A percentile compares a stretch with the other conserved stretches of the same genome.
Evolutionary conservation across 2,113 vertebrate species (phyloP).

Genomic region (Equus przewalskii): DNA sequence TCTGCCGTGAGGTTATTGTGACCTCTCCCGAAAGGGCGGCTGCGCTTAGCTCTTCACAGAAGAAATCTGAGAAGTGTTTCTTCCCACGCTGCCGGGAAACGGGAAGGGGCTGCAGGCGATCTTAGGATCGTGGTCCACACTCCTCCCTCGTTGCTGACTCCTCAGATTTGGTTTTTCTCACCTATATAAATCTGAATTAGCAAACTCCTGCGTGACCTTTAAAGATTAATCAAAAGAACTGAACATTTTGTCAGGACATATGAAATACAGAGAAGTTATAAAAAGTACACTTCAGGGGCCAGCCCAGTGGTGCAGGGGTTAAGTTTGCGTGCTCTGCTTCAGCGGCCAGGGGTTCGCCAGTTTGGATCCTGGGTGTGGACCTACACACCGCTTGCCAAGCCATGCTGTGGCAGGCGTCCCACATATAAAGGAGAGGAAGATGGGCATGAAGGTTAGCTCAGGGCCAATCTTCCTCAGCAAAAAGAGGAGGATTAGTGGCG

Average conservation of each 20-base stretch:
- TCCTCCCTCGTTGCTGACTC: not conserved
- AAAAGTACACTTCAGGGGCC: not conserved
- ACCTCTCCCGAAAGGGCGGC: not conserved
- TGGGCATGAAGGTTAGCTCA: too few relatives aligned
- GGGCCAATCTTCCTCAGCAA: too few relatives aligned
- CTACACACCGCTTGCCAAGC: too few relatives aligned
- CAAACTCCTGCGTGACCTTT: not conserved
- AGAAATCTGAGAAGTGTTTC: not conserved
- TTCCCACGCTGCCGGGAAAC: not conserved
- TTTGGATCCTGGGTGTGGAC: too few relatives aligned
- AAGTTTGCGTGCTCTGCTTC: too few relatives aligned
- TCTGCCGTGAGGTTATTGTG: not conserved
- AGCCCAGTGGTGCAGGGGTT: too few relatives aligned
- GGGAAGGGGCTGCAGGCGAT: not conserved
- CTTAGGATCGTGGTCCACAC: rapidly evolving
- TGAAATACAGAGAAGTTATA: not conserved
- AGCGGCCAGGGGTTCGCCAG: too few relatives aligned
- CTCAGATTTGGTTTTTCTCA: not conserved
- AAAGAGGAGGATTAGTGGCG: too few relatives aligned
- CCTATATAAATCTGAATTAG: not conserved
- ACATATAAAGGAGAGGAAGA: too few relatives aligned
- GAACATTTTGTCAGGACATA: not conserved
- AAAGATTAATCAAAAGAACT: not conserved
- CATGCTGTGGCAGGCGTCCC: too few relatives aligned
- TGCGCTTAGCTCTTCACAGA: not conserved